These are phyloP conservation scores for Orthosia cruda DNA, from an alignment of 2,888 invertebrate genomes.

Conservation along the genomic window DNA sequence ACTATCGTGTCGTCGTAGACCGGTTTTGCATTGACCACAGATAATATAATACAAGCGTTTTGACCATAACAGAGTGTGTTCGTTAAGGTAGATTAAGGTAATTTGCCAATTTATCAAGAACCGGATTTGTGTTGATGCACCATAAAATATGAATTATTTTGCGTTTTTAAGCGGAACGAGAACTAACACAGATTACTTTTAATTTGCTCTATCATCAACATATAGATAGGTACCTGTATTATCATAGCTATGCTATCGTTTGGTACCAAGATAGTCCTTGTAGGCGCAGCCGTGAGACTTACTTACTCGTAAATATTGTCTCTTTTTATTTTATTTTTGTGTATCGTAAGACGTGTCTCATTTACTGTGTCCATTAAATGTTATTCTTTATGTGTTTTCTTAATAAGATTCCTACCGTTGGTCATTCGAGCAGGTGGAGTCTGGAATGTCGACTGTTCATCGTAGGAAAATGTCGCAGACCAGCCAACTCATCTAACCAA, in stretches of 20 bases:
- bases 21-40: slow-evolving; percentile 13
- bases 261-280: not conserved
- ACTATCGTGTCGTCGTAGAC: not conserved
- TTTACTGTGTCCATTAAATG: too few species aligned
- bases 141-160: not conserved
- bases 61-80: not conserved
- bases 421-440: not conserved
- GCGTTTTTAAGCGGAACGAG: not conserved
- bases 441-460: not conserved
- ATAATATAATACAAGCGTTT: too few species aligned
- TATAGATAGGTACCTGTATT: not conserved
- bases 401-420: not conserved
- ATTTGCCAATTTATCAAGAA: slow-evolving; percentile 40
- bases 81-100: slow-evolving; percentile 30
- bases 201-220: not conserved
- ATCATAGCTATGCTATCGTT: not conserved
- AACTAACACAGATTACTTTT: not conserved
- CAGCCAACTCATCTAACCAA: not conserved
- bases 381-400: too few species aligned
- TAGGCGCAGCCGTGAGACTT: not conserved
- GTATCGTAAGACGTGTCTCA: too few species aligned
- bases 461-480: not conserved
- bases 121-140: slow-evolving; percentile 37
- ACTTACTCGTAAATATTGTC: too few species aligned
- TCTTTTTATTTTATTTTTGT: too few species aligned